phyloP scores from a whole-genome alignment of 2,113 vertebrate species.

The Ifrita kowaldi region DNA sequence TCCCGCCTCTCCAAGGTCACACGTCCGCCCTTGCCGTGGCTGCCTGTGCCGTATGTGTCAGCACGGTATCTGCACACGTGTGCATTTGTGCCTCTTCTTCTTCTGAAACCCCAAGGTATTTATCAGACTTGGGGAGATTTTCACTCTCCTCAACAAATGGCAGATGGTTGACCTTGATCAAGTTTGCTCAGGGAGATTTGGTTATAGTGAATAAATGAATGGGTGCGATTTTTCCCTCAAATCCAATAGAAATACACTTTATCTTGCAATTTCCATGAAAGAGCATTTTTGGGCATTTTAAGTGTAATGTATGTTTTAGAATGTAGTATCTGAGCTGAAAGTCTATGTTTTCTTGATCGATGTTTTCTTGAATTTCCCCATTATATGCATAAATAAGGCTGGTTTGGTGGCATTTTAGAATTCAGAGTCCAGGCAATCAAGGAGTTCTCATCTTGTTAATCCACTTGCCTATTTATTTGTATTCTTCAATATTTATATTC shows the following conservation, averaged over 20 bases:
- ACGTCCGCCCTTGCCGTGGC: accelerated
- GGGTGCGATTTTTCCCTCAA: background rate
- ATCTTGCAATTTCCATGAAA: background rate
- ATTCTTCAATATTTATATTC: constrained; percentile 2
- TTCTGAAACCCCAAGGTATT: background rate
- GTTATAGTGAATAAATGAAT: background rate
- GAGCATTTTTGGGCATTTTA: background rate
- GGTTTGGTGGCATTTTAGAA: background rate
- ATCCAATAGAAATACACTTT: background rate
- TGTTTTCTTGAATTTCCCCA: background rate
- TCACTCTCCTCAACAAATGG: background rate
- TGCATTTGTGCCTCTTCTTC: background rate
- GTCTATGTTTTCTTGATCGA: background rate
- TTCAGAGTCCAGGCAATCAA: background rate
- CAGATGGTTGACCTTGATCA: background rate
- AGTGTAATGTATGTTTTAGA: background rate
- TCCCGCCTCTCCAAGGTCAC: background rate
- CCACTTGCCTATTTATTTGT: constrained; percentile 30
- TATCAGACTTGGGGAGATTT: background rate
- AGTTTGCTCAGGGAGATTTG: background rate
- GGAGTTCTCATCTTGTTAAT: background rate
- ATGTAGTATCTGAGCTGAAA: background rate
- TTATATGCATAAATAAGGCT: background rate
- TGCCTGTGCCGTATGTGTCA: accelerated
- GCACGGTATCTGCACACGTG: accelerated